Evolutionary conservation across 1,140 invertebrate genomes (phyloP).

Genomic region (Heliothis virescens): DNA sequence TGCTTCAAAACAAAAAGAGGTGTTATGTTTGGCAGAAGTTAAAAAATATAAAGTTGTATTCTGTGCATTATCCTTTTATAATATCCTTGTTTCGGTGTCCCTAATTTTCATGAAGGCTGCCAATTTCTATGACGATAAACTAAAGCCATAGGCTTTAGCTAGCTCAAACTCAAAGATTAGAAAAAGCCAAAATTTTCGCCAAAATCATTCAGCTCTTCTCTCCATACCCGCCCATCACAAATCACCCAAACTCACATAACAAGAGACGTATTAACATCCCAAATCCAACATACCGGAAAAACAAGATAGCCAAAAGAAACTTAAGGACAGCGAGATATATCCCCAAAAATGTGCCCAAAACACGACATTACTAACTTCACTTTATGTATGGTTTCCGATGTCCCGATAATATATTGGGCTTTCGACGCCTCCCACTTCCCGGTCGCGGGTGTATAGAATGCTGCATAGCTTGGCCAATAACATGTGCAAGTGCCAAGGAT

Average conservation of each 20-base stretch:
- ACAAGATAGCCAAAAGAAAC: conserved; percentile 23
- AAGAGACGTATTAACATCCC: neutral
- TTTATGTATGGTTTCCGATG: conserved; percentile 45
- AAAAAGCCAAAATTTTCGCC: neutral
- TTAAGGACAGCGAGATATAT: conserved; percentile 19
- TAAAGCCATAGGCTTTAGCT: too few relatives aligned
- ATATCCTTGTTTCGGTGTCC: too few relatives aligned
- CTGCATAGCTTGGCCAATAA: conserved; percentile 32
- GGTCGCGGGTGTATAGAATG: conserved; percentile 8
- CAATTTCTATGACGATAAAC: too few relatives aligned
- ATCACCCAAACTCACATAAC: neutral
- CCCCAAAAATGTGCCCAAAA: conserved; percentile 29
- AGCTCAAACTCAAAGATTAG: too few relatives aligned
- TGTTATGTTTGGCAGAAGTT: too few relatives aligned
- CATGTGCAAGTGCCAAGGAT: conserved; percentile 28
- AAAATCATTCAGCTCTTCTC: neutral
- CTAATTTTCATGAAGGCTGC: too few relatives aligned
- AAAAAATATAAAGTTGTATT: too few relatives aligned
- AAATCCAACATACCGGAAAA: conserved; percentile 25
- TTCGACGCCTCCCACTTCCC: conserved; percentile 31
- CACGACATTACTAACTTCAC: conserved; percentile 20
- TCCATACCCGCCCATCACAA: neutral
- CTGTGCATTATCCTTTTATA: too few relatives aligned
- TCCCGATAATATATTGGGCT: conserved; percentile 37
- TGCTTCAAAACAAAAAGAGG: neutral